A percentile compares a stretch with the other conserved stretches of the same genome.
These are phyloP conservation scores for Chanos chanos DNA, from an alignment of 2,797 vertebrate genomes.

Conservation along the genomic window DNA sequence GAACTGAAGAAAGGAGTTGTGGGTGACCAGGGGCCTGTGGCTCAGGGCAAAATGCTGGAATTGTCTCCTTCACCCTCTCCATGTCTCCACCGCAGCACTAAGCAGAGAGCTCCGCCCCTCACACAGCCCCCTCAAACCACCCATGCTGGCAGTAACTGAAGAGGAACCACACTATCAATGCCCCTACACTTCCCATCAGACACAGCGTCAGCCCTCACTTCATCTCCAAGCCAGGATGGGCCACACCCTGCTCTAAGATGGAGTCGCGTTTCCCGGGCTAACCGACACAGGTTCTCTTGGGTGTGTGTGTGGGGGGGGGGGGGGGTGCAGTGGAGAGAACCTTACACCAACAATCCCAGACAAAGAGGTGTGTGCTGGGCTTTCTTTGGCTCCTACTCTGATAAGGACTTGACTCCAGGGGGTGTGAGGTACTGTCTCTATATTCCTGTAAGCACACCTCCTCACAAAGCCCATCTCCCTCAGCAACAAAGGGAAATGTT, in stretches of 20 bases:
- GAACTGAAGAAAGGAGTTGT: slow-evolving; percentile 53
- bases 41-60: slow-evolving; percentile 7
- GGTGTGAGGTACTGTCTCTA: slow-evolving; percentile 12
- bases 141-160: too few species aligned
- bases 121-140: too few species aligned
- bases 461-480: slow-evolving; percentile 20
- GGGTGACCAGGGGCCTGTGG: slow-evolving; percentile 22
- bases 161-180: too few species aligned
- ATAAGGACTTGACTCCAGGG: slow-evolving; percentile 2
- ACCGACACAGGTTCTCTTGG: too few species aligned
- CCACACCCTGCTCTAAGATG: too few species aligned
- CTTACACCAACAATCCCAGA: neutral
- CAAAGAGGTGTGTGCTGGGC: neutral
- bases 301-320: neutral
- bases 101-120: too few species aligned
- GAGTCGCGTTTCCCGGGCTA: neutral
- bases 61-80: too few species aligned
- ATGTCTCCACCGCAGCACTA: too few species aligned
- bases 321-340: neutral
- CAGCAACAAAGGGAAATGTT: slow-evolving; percentile 24
- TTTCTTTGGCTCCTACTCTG: neutral
- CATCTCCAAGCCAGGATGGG: too few species aligned
- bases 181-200: too few species aligned
- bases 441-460: slow-evolving; percentile 21
- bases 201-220: too few species aligned